A percentile compares a stretch with the other conserved stretches of the same genome.
Conservation (phyloP, 2,888 invertebrate species). For the Drosophila yooni region DNA sequence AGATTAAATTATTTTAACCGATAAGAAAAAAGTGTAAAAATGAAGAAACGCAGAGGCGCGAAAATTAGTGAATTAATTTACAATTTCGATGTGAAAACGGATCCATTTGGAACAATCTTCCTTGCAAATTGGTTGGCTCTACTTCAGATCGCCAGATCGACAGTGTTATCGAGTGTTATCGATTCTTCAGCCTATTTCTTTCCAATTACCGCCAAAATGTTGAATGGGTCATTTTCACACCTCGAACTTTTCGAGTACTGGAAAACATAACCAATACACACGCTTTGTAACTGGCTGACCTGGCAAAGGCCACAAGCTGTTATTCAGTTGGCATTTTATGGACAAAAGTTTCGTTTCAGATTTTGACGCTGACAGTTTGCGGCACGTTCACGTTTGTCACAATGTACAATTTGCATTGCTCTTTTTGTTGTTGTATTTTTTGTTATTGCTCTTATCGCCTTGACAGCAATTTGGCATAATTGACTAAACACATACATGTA, state of each 20-base stretch:
- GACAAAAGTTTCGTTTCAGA: not conserved
- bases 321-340: not conserved
- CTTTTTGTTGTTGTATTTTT: not conserved
- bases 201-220: not conserved
- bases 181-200: not conserved
- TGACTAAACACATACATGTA: conserved; percentile 41
- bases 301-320: not conserved
- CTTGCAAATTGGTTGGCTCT: not conserved
- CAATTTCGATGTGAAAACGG: not conserved
- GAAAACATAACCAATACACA: not conserved
- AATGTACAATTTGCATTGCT: not conserved
- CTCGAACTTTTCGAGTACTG: not conserved
- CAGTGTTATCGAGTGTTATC: not conserved
- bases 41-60: no score
- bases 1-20: not conserved
- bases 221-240: not conserved
- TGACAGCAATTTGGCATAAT: conserved; percentile 67
- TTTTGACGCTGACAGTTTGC: not conserved
- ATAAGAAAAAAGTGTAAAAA: not conserved
- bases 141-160: not conserved
- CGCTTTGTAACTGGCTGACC: not conserved
- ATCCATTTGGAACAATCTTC: not conserved
- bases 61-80: not conserved
- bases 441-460: conserved; percentile 51
- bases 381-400: not conserved